Evolutionary conservation across 92 coral and sea anemone genomes (phyloP), one percentile per base, ranked within the genome.

Genomic region (Epizoanthus fatuus): DNA sequence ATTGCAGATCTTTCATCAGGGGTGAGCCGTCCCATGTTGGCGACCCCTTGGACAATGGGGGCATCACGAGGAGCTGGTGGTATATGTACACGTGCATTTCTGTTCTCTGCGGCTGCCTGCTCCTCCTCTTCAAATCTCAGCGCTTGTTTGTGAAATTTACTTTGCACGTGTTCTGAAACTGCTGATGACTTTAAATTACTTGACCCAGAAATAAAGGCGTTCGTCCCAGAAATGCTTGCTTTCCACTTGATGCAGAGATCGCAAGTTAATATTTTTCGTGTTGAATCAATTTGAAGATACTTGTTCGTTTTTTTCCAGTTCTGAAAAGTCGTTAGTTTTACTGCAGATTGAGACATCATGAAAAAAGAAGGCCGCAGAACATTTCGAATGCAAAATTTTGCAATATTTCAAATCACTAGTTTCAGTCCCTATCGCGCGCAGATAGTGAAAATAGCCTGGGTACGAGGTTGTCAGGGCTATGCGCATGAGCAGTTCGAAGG

Each of bases 31-130:
- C 84, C 88, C 88, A 88, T 83, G 79, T 87, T 81, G 74, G 77
- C 51, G 83, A 88, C 73, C 59, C 69, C 75, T 84, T 82, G 75
- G 84, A 85, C 56, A 88, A 88, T 82, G 76, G 92, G 92, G 81
- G 89, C 79, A 84, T 84, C 80, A 84, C 65, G 19, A 47, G 86
- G 74, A 47, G 81, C 69, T 47, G 83, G 86, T 49, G 82, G 82
- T 72, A 73, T 68, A n/a, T 74, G 85, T 67, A 63, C 86, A 55
- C 89, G 84, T 45, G 75, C 74, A 42, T 78, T 89, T 89, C 89
- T 83, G 92, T 89, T 89, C 92, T 84, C 89, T 76, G 82, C 58
- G 52, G 74, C 79, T 84, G 92, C 92, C 80, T 76, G 86, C 65
- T 89, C 89, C 74, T 83, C 72, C 69, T 84, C 92, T 84, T 89